These are phyloP conservation scores for Dendropsophus ebraccatus DNA, from an alignment of 2,113 vertebrate genomes.

Conservation along the genomic window DNA sequence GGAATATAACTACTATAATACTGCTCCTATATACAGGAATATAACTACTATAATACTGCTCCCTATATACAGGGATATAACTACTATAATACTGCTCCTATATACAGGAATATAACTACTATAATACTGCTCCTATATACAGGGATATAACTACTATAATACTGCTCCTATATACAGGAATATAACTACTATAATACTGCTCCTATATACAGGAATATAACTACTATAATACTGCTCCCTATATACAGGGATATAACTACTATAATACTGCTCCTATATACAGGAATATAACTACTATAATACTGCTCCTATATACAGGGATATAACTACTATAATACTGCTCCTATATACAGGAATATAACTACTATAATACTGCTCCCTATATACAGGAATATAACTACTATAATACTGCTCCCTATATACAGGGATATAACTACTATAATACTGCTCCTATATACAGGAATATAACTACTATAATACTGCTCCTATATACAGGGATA, in stretches of 20 bases:
- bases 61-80: neutral
- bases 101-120: too few species aligned
- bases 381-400: neutral
- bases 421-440: neutral
- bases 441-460: neutral
- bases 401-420: neutral
- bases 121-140: too few species aligned
- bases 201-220: slow-evolving; percentile 9
- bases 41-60: neutral
- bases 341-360: neutral
- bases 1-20: neutral
- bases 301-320: neutral
- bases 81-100: too few species aligned
- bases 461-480: too few species aligned
- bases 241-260: neutral
- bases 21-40: neutral
- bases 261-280: too few species aligned
- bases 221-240: slow-evolving; percentile 5
- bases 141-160: neutral
- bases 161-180: neutral
- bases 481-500: too few species aligned
- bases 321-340: slow-evolving; percentile 18
- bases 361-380: neutral
- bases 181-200: slow-evolving; percentile 9
- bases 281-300: too few species aligned